Evolutionary conservation across 2,113 vertebrate species (phyloP).

Genomic region (Eptatretus burgeri): DNA sequence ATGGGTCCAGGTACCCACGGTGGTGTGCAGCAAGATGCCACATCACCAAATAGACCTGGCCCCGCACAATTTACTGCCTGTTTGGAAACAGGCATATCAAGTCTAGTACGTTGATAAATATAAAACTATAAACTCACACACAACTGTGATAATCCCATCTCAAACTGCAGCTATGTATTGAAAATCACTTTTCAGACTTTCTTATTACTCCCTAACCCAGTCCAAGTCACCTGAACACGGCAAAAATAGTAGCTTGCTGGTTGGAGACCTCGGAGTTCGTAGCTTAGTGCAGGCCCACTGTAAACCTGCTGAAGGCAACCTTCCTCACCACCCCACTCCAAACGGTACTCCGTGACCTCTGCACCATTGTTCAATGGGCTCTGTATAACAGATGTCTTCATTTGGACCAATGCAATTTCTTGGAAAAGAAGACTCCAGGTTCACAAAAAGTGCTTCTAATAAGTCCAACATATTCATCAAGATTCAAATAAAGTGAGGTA

Average conservation of each 20-base stretch:
- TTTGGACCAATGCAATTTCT: not conserved
- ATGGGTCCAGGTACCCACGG: constrained; percentile 59
- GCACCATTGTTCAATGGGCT: constrained; percentile 42
- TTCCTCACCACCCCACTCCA: constrained; percentile 78
- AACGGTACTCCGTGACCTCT: constrained; percentile 41
- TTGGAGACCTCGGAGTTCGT: constrained; percentile 59
- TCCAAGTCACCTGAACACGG: constrained; percentile 42
- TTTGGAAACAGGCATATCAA: not conserved
- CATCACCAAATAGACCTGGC: constrained; percentile 56
- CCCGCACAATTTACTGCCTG: constrained; percentile 59
- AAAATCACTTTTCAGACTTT: not conserved
- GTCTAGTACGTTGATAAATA: not conserved
- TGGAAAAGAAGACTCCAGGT: no score
- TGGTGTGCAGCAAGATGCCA: constrained; percentile 43
- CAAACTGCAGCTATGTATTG: not conserved
- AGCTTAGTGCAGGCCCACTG: constrained; percentile 32
- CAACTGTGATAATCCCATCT: not conserved
- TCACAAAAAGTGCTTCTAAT: no score
- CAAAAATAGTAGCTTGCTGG: constrained; percentile 70
- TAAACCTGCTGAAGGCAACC: constrained; percentile 63
- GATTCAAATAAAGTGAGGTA: no score
- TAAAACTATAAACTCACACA: not conserved
- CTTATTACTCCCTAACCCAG: not conserved
- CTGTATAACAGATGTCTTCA: not conserved
- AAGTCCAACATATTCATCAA: no score